Evolutionary conservation across 2,113 vertebrate species (phyloP), one percentile per base, ranked within the genome.

Genomic region (Rhinoptilus africanus): DNA sequence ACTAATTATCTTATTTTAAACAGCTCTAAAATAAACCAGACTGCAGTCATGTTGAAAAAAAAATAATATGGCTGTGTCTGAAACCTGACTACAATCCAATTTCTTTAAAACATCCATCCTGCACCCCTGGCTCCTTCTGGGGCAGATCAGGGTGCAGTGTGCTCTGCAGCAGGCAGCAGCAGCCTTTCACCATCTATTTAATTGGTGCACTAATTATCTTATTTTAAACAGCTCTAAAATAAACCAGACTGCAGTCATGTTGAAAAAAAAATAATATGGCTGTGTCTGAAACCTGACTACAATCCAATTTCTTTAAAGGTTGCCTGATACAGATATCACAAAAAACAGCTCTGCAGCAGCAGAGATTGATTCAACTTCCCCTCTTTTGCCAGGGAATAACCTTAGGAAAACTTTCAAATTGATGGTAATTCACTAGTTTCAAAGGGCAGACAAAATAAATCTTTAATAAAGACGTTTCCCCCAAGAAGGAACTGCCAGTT

Each of bases 381-480:
- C 26, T 75, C 32, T 90, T 90, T 91, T 92, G 19, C 66, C 35
- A 64, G 53, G 24, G 41, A 91, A 79, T 92, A 87, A 93, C 89
- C 62, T 96, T 87, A 93, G 79, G 75, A 96, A 95, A 97, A 92
- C 62, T 93, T 95, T 67, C 67, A 95, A 83, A 92, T 51, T 93
- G 73, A 95, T 82, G 47, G 22, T 89, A 92, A 94, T 94, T 92
- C 85, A 79, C 57, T 91, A 37, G 51, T 95, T 92, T 92, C 57
- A 96, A 93, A 89, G 82, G 91, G 69, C 88, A 95, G 89, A 89
- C 13, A 9, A 93, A 94, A 97, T 91, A 96, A 96, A 97, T 96
- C 91, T 87, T 92, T 93, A 87, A 74, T 92, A 97, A 97, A 96
- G 86, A 92, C 60, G 16, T 92, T 96, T 97, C 16, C 47, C 89